Percentiles rank a stretch among this genome's conserved stretches.
These are phyloP conservation scores for Escarpia spicata DNA, from an alignment of 2,888 invertebrate genomes.

Conservation along the genomic window DNA sequence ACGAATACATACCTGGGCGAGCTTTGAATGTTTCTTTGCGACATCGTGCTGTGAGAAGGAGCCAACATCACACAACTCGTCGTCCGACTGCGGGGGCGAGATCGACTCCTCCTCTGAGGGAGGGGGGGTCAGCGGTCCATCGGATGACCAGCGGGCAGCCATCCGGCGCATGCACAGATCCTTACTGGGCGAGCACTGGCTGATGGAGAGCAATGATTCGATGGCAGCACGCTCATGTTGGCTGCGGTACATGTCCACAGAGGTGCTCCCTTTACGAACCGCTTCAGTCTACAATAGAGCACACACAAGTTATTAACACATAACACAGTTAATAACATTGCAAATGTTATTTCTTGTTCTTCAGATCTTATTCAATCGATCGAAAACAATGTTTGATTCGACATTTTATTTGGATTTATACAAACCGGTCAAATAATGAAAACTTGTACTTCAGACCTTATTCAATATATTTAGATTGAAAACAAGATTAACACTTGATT, in stretches of 20 bases:
- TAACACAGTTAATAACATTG: neutral
- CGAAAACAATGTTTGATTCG: too few relatives aligned
- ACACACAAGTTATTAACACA: neutral
- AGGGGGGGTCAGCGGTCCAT: neutral
- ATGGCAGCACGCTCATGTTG: conserved; percentile 61
- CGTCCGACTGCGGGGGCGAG: neutral
- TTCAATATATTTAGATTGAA: too few relatives aligned
- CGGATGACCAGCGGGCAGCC: neutral
- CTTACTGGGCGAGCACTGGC: conserved; percentile 37
- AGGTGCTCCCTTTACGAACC: neutral
- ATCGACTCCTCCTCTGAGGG: conserved; percentile 8
- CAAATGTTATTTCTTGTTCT: too few relatives aligned
- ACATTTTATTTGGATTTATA: too few relatives aligned
- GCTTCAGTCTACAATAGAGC: neutral
- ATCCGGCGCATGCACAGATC: conserved; percentile 8
- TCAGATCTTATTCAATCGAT: too few relatives aligned
- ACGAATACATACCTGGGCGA: conserved; percentile 36
- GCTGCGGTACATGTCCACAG: neutral
- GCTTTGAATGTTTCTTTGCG: conserved; percentile 36
- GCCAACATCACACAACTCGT: neutral
- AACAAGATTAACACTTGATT: too few relatives aligned
- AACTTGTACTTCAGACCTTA: too few relatives aligned
- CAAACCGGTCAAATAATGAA: too few relatives aligned
- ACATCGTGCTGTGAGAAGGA: neutral
- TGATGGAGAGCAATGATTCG: conserved; percentile 63